Evolutionary conservation across 1,140 invertebrate genomes (phyloP), one percentile per base, ranked within the genome.

Genomic region (Anagrus nilaparvatae): DNA sequence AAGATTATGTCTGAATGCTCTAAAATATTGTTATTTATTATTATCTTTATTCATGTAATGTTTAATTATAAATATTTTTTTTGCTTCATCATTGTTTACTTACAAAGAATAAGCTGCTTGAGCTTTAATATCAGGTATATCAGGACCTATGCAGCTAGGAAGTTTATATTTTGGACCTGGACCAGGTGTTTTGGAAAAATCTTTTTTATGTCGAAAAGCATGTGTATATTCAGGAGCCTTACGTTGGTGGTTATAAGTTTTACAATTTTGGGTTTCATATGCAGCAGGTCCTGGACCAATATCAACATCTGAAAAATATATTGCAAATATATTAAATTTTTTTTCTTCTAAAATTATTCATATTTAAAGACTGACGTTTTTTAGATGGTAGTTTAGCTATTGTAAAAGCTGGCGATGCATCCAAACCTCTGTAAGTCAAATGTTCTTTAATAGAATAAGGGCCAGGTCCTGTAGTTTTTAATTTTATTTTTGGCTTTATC

Each of bases 61-160:
- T n/a, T n/a, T n/a, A n/a, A n/a, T n/a, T n/a, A n/a, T 16, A 23
- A 25, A 33, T 23, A 13, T 25, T 33, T 14, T 30, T 31, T 9
- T 13, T 12, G n/a, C 13, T 31, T 5, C n/a, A 12, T 31, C 5
- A 30, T 27, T 21, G 14, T 28, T 12, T 17, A 43, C 37, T 16
- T 53, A 65, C 65, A 67, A 64, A 7, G 58, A 52, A 30, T 59
- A 65, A 32, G 62, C 62, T 33, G 53, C 60, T 40, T 51, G 38
- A n/a, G 61, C 55, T 24, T 36, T 43, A 43, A 65, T 64, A 28
- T 67, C 56, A 0, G 63, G 60, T 19, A 65, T 54, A 37, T 55
- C 61, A 0, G 62, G 60, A 5, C 61, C 63, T 20, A 67, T 56
- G 32, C 60, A 62, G 5, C 59, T 54, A 6, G 62, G 63, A 9